Conservation (phyloP, 2,113 vertebrate genomes). For the Ochotona princeps region DNA sequence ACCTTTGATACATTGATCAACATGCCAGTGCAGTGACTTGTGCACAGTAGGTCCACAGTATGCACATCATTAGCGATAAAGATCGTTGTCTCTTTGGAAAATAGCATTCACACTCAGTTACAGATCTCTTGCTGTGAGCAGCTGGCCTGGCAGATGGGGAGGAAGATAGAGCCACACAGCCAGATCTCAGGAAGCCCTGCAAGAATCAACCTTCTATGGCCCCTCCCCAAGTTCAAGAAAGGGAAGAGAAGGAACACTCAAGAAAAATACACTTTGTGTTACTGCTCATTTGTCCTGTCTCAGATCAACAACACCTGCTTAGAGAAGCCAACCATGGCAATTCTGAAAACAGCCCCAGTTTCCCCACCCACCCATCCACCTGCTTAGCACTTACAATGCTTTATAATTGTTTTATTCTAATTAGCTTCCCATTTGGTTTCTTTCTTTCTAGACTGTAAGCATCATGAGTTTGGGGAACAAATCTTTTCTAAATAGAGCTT, state of each 20-base stretch:
- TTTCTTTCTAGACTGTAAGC: neutral
- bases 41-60: neutral
- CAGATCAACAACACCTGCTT: neutral
- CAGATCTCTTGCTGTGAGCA: neutral
- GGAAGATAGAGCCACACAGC: neutral
- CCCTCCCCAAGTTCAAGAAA: neutral
- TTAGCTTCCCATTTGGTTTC: neutral
- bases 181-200: neutral
- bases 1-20: neutral
- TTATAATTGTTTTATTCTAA: neutral
- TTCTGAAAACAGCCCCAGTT: neutral
- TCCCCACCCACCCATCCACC: neutral
- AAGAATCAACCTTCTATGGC: neutral
- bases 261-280: neutral
- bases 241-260: neutral
- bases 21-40: neutral
- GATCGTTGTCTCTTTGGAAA: neutral
- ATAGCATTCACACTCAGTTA: neutral
- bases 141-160: neutral
- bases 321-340: neutral
- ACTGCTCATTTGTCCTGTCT: neutral
- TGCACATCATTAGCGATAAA: neutral
- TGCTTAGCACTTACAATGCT: neutral
- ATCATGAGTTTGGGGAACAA: neutral
- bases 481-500: neutral